A percentile compares a stretch with the other conserved stretches of the same genome.
Conservation (phyloP, 2,888 invertebrate species). For the Pristionchus fissidentatus region DNA sequence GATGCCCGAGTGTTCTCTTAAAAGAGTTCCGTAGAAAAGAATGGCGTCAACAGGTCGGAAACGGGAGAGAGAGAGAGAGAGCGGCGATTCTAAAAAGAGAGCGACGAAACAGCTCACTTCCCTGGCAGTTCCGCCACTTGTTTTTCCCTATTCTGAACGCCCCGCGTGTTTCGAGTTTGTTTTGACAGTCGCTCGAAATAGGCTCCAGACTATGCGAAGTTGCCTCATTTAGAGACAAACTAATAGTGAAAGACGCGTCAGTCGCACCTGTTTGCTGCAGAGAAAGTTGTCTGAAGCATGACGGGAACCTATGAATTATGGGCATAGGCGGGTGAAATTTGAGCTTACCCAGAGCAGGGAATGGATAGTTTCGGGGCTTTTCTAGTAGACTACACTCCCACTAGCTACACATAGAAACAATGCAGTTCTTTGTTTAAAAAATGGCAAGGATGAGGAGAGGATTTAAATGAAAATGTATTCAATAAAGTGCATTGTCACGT, state of each 20-base stretch:
- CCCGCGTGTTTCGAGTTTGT: conserved; percentile 1
- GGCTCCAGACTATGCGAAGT: too few species aligned
- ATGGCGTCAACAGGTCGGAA: neutral
- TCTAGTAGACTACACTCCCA: too few species aligned
- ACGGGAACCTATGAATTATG: too few species aligned
- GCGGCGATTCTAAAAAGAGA: neutral
- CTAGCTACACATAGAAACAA: too few species aligned
- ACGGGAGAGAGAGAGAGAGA: neutral
- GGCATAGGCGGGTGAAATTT: too few species aligned
- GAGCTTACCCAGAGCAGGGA: too few species aligned
- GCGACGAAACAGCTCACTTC: neutral
- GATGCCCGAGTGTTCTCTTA: too few species aligned
- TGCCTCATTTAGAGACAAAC: neutral
- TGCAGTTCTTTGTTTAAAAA: too few species aligned
- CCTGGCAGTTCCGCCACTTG: neutral
- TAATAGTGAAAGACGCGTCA: neutral
- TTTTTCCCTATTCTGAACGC: neutral
- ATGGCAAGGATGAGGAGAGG: too few species aligned
- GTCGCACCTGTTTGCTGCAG: conserved; percentile 11
- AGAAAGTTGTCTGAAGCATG: neutral
- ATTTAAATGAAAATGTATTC: too few species aligned
- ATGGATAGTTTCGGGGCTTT: too few species aligned
- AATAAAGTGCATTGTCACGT: too few species aligned
- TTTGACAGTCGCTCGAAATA: conserved; percentile 36
- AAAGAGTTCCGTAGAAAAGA: neutral